These are phyloP conservation scores for Drosophila aldrichi DNA, from an alignment of 2,888 invertebrate species.

Conservation along the genomic window DNA sequence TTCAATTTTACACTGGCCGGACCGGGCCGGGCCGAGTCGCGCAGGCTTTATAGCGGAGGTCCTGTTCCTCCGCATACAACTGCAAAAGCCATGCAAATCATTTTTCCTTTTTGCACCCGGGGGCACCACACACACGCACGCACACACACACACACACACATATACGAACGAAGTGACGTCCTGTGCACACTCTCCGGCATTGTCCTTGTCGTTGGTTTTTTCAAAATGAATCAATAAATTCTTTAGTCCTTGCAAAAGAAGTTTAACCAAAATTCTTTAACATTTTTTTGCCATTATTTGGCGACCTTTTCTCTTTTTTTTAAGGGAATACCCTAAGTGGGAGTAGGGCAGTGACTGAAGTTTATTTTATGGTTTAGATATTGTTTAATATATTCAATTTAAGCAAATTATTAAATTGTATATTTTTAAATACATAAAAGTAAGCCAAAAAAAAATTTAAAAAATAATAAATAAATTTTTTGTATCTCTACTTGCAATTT, in stretches of 20 bases:
- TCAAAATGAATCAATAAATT: slow-evolving; percentile 73
- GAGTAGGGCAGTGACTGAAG: neutral
- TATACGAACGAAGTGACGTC: neutral
- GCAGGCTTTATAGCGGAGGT: slow-evolving; percentile 2
- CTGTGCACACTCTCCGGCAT: slow-evolving; percentile 11
- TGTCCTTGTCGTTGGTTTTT: slow-evolving; percentile 37
- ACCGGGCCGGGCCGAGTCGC: neutral
- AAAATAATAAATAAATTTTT: no score
- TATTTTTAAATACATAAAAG: no score
- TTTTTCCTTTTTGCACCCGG: slow-evolving; percentile 53
- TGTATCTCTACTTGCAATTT: no score
- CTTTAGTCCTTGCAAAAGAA: slow-evolving; percentile 52
- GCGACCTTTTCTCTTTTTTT: slow-evolving; percentile 7
- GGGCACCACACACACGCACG: neutral
- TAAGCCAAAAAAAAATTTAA: no score
- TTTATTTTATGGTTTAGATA: neutral
- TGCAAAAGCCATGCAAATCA: slow-evolving; percentile 65
- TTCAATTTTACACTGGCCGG: slow-evolving; percentile 63
- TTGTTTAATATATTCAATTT: no score
- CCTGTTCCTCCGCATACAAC: slow-evolving; percentile 15
- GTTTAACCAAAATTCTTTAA: slow-evolving; percentile 46
- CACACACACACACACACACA: slow-evolving; percentile 1
- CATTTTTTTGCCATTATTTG: slow-evolving; percentile 22
- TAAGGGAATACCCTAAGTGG: slow-evolving; percentile 8
- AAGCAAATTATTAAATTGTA: no score